These are phyloP conservation scores for Oreonectes daqikongensis DNA, from an alignment of 2,797 vertebrate species.

Conservation along the genomic window DNA sequence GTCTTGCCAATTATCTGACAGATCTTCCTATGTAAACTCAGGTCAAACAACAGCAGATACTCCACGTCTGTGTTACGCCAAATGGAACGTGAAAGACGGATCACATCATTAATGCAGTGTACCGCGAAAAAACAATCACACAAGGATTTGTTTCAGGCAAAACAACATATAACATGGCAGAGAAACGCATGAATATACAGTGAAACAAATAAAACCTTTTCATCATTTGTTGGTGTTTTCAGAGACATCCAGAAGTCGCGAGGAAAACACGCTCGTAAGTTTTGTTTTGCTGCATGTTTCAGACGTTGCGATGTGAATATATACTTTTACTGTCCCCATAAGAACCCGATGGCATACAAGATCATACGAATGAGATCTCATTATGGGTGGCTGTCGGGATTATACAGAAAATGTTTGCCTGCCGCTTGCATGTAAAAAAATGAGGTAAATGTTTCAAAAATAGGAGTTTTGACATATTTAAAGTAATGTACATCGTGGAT, in stretches of 20 bases:
- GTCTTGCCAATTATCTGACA: slow-evolving; percentile 41
- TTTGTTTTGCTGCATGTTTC: background rate
- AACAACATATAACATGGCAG: background rate
- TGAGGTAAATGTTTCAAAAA: background rate
- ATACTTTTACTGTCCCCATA: background rate
- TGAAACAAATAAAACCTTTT: background rate
- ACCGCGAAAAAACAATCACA: background rate
- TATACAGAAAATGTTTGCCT: background rate
- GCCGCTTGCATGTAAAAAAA: background rate
- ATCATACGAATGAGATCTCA: slow-evolving; percentile 21
- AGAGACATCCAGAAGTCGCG: too few relatives aligned
- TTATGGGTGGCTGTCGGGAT: slow-evolving; percentile 15
- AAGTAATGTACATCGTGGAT: too few relatives aligned
- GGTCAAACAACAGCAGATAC: slow-evolving; percentile 36
- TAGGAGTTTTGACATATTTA: too few relatives aligned
- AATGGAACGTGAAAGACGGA: slow-evolving; percentile 23
- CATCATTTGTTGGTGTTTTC: slow-evolving; percentile 13
- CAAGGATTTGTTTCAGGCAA: slow-evolving; percentile 7
- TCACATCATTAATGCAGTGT: slow-evolving; percentile 35
- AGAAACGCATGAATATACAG: slow-evolving; percentile 4
- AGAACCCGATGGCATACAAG: background rate
- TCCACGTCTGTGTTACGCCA: background rate
- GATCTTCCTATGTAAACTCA: slow-evolving; percentile 17
- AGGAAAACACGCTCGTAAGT: background rate
- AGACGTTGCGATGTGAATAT: slow-evolving; percentile 2